Conservation (phyloP, 2,797 vertebrate genomes). For the Macropus fuliginosus region DNA sequence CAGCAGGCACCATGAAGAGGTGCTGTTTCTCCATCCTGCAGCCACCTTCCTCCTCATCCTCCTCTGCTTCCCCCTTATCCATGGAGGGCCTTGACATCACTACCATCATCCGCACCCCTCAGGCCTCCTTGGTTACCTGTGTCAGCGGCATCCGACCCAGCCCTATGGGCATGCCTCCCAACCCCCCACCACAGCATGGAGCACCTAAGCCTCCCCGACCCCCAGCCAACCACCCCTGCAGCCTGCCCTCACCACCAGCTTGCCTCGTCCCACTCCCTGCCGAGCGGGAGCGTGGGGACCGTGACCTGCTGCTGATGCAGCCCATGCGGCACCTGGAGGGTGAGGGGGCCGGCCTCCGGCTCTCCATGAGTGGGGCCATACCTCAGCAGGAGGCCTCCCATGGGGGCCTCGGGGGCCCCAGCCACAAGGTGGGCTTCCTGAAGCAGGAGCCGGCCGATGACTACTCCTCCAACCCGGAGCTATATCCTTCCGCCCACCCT, state of each 20-base stretch:
- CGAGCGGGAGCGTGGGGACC: constrained; percentile 88
- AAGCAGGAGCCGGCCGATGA: constrained; percentile 97
- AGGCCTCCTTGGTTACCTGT: constrained; percentile 92
- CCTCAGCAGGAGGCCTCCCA: constrained; percentile 87
- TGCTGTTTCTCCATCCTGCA: constrained; percentile 91
- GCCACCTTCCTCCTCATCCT: constrained; percentile 84
- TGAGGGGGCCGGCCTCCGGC: constrained; percentile 87
- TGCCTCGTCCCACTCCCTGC: constrained; percentile 89
- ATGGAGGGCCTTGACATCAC: constrained; percentile 91
- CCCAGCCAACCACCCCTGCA: constrained; percentile 87
- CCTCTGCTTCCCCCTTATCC: constrained; percentile 87
- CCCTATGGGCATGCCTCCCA: constrained; percentile 85
- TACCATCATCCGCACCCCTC: constrained; percentile 92
- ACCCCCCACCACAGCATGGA: constrained; percentile 73
- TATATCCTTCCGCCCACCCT: constrained; percentile 77
- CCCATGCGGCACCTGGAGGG: constrained; percentile 87
- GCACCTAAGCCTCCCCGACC: constrained; percentile 86
- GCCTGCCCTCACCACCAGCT: constrained; percentile 89
- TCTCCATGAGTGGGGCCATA: constrained; percentile 82
- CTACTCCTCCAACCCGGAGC: constrained; percentile 87
- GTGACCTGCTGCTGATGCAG: constrained; percentile 90
- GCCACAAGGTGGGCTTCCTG: constrained; percentile 89
- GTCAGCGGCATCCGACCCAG: constrained; percentile 91
- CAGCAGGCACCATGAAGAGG: constrained; percentile 91
- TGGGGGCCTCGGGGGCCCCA: constrained; percentile 30